phyloP scores from a whole-genome alignment of 2,797 vertebrate genomes.

The Menidia menidia region DNA sequence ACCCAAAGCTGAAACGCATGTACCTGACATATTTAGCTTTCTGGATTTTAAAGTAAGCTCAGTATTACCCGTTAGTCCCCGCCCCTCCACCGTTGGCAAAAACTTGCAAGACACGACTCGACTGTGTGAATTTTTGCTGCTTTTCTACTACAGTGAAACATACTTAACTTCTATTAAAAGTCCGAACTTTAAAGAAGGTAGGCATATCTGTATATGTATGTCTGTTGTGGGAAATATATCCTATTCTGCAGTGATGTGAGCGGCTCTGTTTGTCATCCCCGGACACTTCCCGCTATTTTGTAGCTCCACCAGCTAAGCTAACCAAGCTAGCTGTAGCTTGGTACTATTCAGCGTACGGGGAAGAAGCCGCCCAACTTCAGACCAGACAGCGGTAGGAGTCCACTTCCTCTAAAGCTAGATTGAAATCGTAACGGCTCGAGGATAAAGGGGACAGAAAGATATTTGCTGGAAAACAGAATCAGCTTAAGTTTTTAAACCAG shows the following conservation, averaged over 20 bases:
- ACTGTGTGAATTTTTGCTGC: slow-evolving; percentile 63
- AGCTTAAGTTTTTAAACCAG: background rate
- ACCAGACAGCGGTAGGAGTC: slow-evolving; percentile 1
- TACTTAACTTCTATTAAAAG: slow-evolving; percentile 15
- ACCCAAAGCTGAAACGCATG: background rate
- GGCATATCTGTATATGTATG: slow-evolving; percentile 14
- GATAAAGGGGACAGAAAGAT: no score
- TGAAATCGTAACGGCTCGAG: background rate
- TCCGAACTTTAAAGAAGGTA: slow-evolving; percentile 67
- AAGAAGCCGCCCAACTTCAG: slow-evolving; percentile 46
- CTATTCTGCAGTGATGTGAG: background rate
- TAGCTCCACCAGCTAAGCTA: slow-evolving; percentile 43
- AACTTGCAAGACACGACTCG: slow-evolving; percentile 83
- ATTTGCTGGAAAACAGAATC: background rate
- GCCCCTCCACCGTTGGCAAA: slow-evolving; percentile 81
- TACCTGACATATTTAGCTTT: background rate
- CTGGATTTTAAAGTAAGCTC: slow-evolving; percentile 39
- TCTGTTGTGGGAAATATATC: background rate
- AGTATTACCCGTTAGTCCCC: slow-evolving; percentile 71
- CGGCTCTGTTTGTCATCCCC: slow-evolving; percentile 22
- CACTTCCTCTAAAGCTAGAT: background rate
- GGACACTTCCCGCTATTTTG: slow-evolving; percentile 82
- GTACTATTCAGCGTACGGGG: slow-evolving; percentile 26
- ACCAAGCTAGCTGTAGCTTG: slow-evolving; percentile 47
- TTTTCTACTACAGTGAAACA: slow-evolving; percentile 49